Conservation (phyloP, 2,888 invertebrate genomes). For the Chaitophorus viminalis region DNA sequence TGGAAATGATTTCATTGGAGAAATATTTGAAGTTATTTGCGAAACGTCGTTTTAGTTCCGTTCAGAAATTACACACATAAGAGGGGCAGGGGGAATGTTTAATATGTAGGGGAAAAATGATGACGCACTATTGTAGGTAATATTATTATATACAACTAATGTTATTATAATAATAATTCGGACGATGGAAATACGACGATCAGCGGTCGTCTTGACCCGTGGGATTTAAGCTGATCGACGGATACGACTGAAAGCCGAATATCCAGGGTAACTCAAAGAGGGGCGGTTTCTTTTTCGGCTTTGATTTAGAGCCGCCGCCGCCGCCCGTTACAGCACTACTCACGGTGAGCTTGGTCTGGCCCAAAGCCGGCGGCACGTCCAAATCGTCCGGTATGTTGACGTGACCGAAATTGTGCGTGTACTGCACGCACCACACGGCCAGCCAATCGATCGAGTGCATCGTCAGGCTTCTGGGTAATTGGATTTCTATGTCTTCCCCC, state of each 20-base stretch:
- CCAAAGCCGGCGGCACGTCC: constrained; percentile 89
- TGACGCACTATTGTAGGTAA: too few relatives aligned
- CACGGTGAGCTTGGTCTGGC: constrained; percentile 91
- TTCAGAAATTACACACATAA: too few relatives aligned
- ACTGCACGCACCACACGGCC: constrained; percentile 90
- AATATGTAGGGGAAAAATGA: not conserved
- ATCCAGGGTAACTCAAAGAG: not conserved
- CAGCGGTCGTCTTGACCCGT: not conserved
- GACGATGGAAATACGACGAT: too few relatives aligned
- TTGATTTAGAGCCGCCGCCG: not conserved
- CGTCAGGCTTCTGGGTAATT: constrained; percentile 83
- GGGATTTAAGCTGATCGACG: not conserved
- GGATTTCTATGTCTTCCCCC: constrained; percentile 91
- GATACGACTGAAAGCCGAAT: not conserved
- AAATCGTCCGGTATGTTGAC: constrained; percentile 86
- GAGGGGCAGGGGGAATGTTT: not conserved
- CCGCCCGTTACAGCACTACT: constrained; percentile 62
- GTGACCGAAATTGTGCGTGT: constrained; percentile 90
- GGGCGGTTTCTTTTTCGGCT: constrained; percentile 42
- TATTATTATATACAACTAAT: too few relatives aligned
- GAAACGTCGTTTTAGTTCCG: too few relatives aligned
- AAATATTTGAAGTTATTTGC: too few relatives aligned
- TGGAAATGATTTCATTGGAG: too few relatives aligned
- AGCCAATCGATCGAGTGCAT: constrained; percentile 94
- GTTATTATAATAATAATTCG: too few relatives aligned